A percentile compares a stretch with the other conserved stretches of the same genome.
Evolutionary conservation across 1,140 invertebrate genomes (phyloP).

Genomic region (Sitophilus oryzae): DNA sequence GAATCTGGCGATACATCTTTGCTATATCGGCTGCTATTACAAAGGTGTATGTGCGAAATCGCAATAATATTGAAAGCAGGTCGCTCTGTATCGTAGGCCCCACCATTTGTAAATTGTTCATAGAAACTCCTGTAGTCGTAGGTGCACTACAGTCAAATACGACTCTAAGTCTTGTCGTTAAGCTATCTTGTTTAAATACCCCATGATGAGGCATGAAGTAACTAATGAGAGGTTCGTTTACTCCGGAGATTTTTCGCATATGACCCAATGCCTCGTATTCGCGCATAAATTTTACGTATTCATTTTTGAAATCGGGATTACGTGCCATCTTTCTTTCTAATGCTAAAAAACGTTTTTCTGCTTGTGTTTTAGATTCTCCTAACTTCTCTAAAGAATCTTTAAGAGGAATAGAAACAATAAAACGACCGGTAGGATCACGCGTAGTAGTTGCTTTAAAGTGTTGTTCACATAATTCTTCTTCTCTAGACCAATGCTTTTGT

Average conservation of each 20-base stretch:
- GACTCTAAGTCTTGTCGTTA: not conserved
- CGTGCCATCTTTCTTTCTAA: conserved; percentile 13
- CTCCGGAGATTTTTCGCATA: conserved; percentile 33
- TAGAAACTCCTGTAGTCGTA: conserved; percentile 19
- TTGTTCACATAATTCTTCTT: conserved; percentile 19
- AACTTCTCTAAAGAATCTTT: conserved; percentile 13
- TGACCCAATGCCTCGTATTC: conserved; percentile 34
- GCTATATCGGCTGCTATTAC: conserved; percentile 42
- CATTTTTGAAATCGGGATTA: conserved; percentile 7
- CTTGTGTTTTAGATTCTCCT: conserved; percentile 22
- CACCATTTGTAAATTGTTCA: conserved; percentile 30
- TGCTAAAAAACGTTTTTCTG: too few species aligned
- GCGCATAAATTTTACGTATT: conserved; percentile 33
- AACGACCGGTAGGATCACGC: conserved; percentile 11
- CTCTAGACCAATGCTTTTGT: not conserved
- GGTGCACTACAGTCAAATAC: not conserved
- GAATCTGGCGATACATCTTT: conserved; percentile 43
- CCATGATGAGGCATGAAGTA: not conserved
- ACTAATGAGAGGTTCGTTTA: too few species aligned
- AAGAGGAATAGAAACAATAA: conserved; percentile 28
- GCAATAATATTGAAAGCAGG: conserved; percentile 39
- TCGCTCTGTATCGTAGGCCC: conserved; percentile 31
- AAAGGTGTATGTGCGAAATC: conserved; percentile 39
- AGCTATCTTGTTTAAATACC: not conserved
- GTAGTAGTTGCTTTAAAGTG: conserved; percentile 6